These are phyloP conservation scores for Trachelus tabidus DNA, from an alignment of 2,888 invertebrate genomes.

Conservation along the genomic window DNA sequence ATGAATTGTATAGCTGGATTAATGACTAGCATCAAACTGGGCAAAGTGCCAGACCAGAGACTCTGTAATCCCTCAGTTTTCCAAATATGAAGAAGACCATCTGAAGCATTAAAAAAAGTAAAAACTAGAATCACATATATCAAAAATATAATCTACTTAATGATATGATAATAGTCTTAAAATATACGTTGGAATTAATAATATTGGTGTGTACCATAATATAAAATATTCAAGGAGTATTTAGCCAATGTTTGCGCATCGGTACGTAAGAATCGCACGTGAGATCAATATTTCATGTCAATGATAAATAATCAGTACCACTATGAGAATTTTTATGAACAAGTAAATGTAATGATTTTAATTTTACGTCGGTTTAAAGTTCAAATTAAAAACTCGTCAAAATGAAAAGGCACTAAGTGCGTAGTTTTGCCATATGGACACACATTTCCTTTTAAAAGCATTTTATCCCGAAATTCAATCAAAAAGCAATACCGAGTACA, in stretches of 20 bases:
- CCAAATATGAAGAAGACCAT: constrained; percentile 78
- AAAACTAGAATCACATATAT: background rate
- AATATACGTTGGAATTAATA: background rate
- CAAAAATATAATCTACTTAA: background rate
- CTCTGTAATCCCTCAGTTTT: constrained; percentile 79
- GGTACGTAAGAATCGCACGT: background rate
- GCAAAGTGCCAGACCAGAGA: constrained; percentile 86
- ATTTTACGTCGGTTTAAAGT: background rate
- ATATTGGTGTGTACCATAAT: background rate
- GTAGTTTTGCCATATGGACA: background rate
- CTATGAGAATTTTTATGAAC: background rate
- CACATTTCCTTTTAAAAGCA: background rate
- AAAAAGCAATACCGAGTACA: background rate
- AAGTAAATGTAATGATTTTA: background rate
- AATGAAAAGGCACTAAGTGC: background rate
- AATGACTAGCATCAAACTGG: constrained; percentile 85
- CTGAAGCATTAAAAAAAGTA: constrained; percentile 54
- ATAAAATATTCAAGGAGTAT: background rate
- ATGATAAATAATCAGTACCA: background rate
- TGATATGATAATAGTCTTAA: background rate
- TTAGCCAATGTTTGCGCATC: background rate
- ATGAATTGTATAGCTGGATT: constrained; percentile 95
- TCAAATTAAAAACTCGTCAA: background rate
- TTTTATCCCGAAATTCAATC: background rate
- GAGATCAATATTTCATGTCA: background rate